Evolutionary conservation across 2,797 vertebrate species (phyloP).

Genomic region (Cynopterus sphinx): DNA sequence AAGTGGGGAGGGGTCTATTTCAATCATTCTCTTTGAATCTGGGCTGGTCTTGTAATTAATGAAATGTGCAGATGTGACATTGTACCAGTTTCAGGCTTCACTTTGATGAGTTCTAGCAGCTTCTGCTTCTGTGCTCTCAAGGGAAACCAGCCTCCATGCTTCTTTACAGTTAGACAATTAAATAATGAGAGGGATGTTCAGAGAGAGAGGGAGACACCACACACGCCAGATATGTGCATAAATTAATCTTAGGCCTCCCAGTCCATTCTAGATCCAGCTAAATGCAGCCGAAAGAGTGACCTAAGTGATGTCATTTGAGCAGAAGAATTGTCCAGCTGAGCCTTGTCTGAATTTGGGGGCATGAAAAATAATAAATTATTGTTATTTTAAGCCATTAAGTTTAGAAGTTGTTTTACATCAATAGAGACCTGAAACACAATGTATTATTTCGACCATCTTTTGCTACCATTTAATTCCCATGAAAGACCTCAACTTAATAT

Average conservation of each 20-base stretch:
- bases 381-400: neutral
- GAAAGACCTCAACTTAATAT: neutral
- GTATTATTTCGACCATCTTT: neutral
- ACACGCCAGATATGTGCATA: neutral
- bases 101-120: neutral
- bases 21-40: slow-evolving; percentile 47
- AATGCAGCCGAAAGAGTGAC: neutral
- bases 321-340: neutral
- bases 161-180: neutral
- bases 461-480: neutral
- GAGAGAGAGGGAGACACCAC: neutral
- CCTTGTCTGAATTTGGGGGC: neutral
- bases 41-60: neutral
- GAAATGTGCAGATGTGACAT: neutral
- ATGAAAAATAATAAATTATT: neutral
- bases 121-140: neutral
- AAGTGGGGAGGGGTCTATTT: neutral
- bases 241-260: neutral
- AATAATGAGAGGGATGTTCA: neutral
- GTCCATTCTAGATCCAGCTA: neutral
- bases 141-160: neutral
- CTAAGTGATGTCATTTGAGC: neutral
- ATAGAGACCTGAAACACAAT: neutral
- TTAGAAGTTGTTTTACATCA: neutral
- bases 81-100: neutral